Evolutionary conservation across 1,140 invertebrate genomes (phyloP), one percentile per base, ranked within the genome.

Genomic region (Diploscapter pachys): DNA sequence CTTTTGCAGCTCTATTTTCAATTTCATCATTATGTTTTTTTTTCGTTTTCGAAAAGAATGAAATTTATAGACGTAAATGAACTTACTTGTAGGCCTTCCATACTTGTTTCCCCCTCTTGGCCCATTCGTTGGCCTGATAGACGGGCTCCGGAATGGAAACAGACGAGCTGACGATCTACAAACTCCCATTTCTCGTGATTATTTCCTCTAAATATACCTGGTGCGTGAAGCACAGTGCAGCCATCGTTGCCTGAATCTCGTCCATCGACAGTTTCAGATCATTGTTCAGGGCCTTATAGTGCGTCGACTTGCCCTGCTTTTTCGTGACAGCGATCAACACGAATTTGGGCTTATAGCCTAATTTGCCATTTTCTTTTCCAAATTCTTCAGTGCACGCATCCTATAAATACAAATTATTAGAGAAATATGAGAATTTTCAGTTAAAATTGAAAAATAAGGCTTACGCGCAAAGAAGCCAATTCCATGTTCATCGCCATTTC

Each of bases 51-150:
- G n/a, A n/a, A 31, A 9, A 48, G 31, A 8, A 6, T 65, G 6
- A 6, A 65, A 6, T 8, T n/a, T 8, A 69, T 8, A 9, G 11
- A 11, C 78, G 75, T 56, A 66, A 31, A 67, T 67, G 49, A 50
- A 68, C 66, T 68, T 5, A 68, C 66, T 54, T 54, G 50, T 62
- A 74, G 4, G 5, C 52, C 51, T 52, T 2, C 56, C 52, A 74
- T 9, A 74, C 3, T 52, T 74, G 65, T 1, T 54, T 55, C 4
- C 77, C 77, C 31, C 77, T 59, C 64, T 78, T 78, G 52, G 77
- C 77, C 48, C 66, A 78, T 11, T 78, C 77, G 53, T 78, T 75
- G 3, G 77, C 77, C 3, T 79, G 77, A 48, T 73, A 78, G n/a
- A 78, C 62, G 5, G 75, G 56, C 65, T 78, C 77, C 9, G 77